Evolutionary conservation across 2,888 invertebrate species (phyloP).

Genomic region (Drosophila maculinotata): DNA sequence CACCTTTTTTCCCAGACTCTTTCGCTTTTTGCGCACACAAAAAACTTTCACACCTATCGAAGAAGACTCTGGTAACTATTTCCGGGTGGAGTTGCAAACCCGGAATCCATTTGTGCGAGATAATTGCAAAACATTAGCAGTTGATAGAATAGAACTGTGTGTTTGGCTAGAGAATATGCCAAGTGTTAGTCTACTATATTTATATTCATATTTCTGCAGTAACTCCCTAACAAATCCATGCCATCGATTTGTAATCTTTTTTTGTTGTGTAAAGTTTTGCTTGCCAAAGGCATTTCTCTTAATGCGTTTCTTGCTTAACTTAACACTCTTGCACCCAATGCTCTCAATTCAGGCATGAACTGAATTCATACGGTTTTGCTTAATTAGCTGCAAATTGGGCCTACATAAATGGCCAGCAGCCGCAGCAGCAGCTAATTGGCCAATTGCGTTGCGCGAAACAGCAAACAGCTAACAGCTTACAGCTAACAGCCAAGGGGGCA

Average conservation of each 20-base stretch:
- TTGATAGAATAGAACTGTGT: neutral
- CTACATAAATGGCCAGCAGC: constrained; percentile 37
- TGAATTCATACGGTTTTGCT: constrained; percentile 23
- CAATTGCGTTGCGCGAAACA: constrained; percentile 35
- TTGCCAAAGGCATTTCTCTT: neutral
- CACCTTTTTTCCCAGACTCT: constrained; percentile 9
- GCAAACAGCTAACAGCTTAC: neutral
- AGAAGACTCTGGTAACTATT: constrained; percentile 5
- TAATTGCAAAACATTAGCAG: no score
- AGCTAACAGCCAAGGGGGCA: no score
- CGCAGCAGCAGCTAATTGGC: constrained; percentile 46
- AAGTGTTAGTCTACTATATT: no score
- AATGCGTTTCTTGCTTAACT: constrained; percentile 1
- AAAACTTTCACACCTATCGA: constrained; percentile 28
- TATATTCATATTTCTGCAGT: no score
- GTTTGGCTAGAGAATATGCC: neutral
- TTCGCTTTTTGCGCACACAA: constrained; percentile 3
- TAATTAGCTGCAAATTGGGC: constrained; percentile 47
- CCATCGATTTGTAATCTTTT: neutral
- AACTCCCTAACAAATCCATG: no score
- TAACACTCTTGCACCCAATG: neutral
- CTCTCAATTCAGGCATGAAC: constrained; percentile 13
- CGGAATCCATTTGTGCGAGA: neutral
- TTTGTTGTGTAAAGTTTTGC: neutral
- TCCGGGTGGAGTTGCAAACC: constrained; percentile 18